These are phyloP conservation scores for Amblyjoppa proteus DNA, from an alignment of 2,888 invertebrate genomes.

Conservation along the genomic window DNA sequence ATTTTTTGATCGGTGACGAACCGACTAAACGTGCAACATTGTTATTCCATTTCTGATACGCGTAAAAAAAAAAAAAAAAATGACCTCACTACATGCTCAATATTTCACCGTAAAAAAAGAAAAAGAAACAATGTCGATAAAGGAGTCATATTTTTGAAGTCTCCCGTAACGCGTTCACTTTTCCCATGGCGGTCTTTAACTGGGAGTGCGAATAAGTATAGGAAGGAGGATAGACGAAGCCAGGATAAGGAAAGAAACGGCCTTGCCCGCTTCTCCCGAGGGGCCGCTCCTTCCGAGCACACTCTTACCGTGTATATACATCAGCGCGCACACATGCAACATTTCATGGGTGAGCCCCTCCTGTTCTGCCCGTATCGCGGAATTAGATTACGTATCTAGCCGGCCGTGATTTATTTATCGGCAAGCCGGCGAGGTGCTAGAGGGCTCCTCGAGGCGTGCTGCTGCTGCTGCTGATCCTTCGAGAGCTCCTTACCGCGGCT, in stretches of 20 bases:
- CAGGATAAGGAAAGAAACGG: slow-evolving; percentile 42
- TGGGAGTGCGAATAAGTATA: background rate
- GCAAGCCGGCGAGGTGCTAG: slow-evolving; percentile 38
- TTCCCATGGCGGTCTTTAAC: too few species aligned
- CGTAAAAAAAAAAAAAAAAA: too few species aligned
- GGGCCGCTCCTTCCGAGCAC: slow-evolving; percentile 25
- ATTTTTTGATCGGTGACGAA: too few species aligned
- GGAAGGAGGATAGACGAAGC: background rate
- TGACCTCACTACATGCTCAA: too few species aligned
- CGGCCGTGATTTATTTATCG: slow-evolving; percentile 81
- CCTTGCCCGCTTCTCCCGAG: slow-evolving; percentile 51
- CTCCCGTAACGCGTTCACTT: background rate
- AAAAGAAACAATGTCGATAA: background rate
- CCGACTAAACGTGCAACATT: too few species aligned
- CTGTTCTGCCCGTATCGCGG: slow-evolving; percentile 74
- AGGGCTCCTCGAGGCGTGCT: slow-evolving; percentile 73
- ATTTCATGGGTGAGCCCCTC: slow-evolving; percentile 62
- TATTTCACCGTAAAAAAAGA: background rate
- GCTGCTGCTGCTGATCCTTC: slow-evolving; percentile 42
- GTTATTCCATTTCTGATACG: too few species aligned
- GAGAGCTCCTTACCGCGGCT: slow-evolving; percentile 39
- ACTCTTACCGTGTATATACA: slow-evolving; percentile 9
- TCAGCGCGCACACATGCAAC: slow-evolving; percentile 1
- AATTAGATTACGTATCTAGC: slow-evolving; percentile 81
- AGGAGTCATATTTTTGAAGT: slow-evolving; percentile 14